Evolutionary conservation across 2,797 vertebrate species (phyloP), one percentile per base, ranked within the genome.

Genomic region (Limnodromus scolopaceus): DNA sequence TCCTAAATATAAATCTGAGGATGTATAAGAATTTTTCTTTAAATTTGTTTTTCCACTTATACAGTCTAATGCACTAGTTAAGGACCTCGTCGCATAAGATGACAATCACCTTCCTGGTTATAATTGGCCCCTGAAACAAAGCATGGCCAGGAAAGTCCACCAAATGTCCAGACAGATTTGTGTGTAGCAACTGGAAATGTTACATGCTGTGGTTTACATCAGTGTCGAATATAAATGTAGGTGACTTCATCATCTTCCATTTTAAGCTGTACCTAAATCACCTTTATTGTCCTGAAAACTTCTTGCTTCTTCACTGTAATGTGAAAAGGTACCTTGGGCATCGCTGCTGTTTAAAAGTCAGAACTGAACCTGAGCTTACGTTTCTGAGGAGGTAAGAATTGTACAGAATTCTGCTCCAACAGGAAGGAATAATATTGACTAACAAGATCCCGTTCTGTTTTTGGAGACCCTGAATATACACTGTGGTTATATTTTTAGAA

Each of bases 101-200:
- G 39, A 48, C 38, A 61, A 81, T 83, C 78, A 83, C 60, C 81
- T 83, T 58, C 34, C 60, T 0, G 0, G 36, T 63, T 80, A 54
- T 89, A 96, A 94, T 57, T 89, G 84, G 48, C 12, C 41, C 34
- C 71, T 83, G 68, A 66, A 82, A 95, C 16, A 82, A 46, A 41
- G 22, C 34, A 36, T 14, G 57, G 48, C 43, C 48, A 68, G 64
- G n/a, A 94, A 36, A 92, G 70, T 74, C 81, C 85, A 87, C 68
- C 89, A 94, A 64, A 65, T 84, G 88, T 89, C 90, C 64, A 46
- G 77, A 77, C 45, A 87, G 88, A 95, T 96, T 95, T 95, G 49
- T 80, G 48, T 58, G 53, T 43, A 91, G 75, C 43, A 60, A 9
- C 27, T 96, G 77, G 64, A 96, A 93, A 77, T 58, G 57, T 53